Base-by-base conservation (phyloP, 2,888 invertebrate genomes). In the Meliscaeva auricollis region DNA sequence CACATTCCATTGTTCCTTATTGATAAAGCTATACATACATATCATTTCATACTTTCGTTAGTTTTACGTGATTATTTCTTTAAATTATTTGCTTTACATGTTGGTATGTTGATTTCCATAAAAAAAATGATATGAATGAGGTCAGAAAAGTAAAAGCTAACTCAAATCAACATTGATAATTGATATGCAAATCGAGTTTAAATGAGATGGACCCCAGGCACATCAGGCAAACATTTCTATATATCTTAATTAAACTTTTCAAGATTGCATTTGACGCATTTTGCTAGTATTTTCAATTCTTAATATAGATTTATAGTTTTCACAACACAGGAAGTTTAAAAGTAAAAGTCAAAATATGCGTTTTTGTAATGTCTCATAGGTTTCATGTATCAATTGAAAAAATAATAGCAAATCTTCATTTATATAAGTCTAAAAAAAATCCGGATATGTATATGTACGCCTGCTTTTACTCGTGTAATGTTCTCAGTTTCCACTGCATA, bases 61-160 rank as follows among this genome's bases (percentile, higher is more conserved):
- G 69, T 58, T 74, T 11, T 69, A 69, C 83, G 62, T 83, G 74
- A 83, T 69, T 17, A 52, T 68, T 62, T 30, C 26, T 73, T 52
- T 35, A 22, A 35, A 66, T 20, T 30, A 46, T 46, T 46, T 62
- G 32, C 48, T 46, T 41, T n/a, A 22, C 62, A 69, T 44, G 66
- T 22, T 56, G 66, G 54, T 46, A 44, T 35, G 32, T 38, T 70
- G 30, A 41, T 26, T 68, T 38, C 78, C 75, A 80, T 75, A 69
- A 46, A 48, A 62, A 73, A 54, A 73, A 50, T 54, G 7, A 72
- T 15, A 54, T 54, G 3, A 62, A 75, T 22, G 79, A 50, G 74
- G 70, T 72, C 66, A 66, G 46, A 64, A 84, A 84, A 84, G 84
- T 84, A 84, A 84, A 84, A 84, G 84, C 70, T 79, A 48, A 60